Evolutionary conservation across 2,888 invertebrate species (phyloP).

Genomic region (Lutraria lutraria): DNA sequence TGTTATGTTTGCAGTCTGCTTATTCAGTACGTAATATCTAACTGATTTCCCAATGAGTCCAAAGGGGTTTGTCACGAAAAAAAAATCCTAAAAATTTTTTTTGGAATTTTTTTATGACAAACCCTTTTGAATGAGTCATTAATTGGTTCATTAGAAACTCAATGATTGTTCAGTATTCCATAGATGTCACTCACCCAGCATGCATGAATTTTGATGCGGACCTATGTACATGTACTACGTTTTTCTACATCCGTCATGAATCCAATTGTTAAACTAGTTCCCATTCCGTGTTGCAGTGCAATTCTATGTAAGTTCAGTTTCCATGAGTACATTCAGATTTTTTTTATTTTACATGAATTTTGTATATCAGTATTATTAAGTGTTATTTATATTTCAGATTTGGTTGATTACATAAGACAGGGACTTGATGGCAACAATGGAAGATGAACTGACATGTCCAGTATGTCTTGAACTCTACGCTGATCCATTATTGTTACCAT

Average conservation of each 20-base stretch:
- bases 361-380: not conserved
- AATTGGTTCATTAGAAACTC: not conserved
- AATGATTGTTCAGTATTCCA: not conserved
- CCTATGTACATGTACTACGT: not conserved
- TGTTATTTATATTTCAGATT: not conserved
- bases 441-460: slow-evolving; percentile 85
- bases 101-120: no score
- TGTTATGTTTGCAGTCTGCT: no score
- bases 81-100: no score
- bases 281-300: no score
- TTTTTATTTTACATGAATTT: no score
- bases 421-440: slow-evolving; percentile 71
- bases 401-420: not conserved
- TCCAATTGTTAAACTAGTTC: no score
- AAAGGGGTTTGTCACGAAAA: no score
- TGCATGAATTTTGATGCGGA: no score
- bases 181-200: not conserved
- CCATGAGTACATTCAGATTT: no score
- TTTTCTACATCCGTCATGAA: not conserved
- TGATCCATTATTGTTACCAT: slow-evolving; percentile 84
- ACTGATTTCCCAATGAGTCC: no score
- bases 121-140: not conserved
- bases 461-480: slow-evolving; percentile 85
- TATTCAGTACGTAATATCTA: no score
- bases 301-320: no score